phyloP scores from a whole-genome alignment of 2,797 vertebrate species.

The Thalassophryne amazonica region DNA sequence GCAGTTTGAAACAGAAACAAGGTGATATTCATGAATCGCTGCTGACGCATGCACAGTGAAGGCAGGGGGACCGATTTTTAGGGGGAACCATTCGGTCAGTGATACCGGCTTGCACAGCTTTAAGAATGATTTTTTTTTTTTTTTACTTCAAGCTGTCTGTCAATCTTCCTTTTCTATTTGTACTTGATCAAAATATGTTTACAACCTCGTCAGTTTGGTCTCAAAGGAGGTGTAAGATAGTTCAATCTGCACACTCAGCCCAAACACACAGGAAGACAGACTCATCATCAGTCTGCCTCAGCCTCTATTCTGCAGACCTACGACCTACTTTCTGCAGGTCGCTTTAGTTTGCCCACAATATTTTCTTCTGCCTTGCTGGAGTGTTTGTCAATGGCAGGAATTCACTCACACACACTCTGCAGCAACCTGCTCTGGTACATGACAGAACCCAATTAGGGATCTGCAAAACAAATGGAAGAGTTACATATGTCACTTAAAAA shows the following conservation, averaged over 20 bases:
- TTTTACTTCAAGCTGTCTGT: background rate
- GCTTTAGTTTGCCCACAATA: constrained; percentile 18
- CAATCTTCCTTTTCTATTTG: too few species aligned
- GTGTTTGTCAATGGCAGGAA: constrained; percentile 14
- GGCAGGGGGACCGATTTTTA: too few species aligned
- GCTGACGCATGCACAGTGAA: too few species aligned
- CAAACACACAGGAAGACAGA: background rate
- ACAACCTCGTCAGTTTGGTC: constrained; percentile 14
- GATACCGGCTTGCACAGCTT: too few species aligned
- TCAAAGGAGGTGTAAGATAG: constrained; percentile 2
- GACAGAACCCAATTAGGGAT: background rate
- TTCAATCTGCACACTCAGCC: background rate
- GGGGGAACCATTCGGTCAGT: too few species aligned
- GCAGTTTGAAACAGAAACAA: too few species aligned
- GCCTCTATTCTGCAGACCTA: constrained; percentile 17
- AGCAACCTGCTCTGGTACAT: constrained; percentile 4
- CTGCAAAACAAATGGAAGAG: background rate
- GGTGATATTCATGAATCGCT: too few species aligned
- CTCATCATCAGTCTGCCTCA: background rate
- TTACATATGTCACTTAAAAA: too few species aligned
- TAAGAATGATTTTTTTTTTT: too few species aligned
- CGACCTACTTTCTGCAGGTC: constrained; percentile 9
- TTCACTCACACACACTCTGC: background rate
- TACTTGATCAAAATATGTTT: constrained; percentile 24
- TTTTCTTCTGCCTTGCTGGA: background rate